These are phyloP conservation scores for Polypedilum vanderplanki DNA, from an alignment of 1,140 invertebrate species.

Conservation along the genomic window DNA sequence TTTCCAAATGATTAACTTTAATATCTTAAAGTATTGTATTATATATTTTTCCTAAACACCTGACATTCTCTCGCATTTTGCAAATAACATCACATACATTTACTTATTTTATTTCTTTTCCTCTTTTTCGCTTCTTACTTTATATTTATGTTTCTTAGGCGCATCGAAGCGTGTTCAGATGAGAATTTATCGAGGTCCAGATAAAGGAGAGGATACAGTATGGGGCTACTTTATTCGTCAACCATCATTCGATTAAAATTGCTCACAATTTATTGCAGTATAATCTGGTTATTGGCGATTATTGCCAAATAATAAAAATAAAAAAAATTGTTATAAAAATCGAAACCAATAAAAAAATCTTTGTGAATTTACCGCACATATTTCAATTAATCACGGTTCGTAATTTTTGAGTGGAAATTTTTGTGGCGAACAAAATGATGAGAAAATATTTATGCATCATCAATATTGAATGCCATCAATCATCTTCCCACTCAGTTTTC, in stretches of 20 bases:
- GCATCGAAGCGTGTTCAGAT: conserved; percentile 23
- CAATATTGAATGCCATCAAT: background rate
- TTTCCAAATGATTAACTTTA: background rate
- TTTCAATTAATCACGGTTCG: background rate
- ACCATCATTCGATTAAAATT: conserved; percentile 15
- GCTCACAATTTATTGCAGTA: background rate
- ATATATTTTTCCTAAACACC: too few species aligned
- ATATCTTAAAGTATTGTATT: background rate
- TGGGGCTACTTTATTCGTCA: conserved; percentile 15
- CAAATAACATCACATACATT: background rate
- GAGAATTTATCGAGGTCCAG: conserved; percentile 2
- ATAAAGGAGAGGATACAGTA: background rate
- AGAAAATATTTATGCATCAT: background rate
- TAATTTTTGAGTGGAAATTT: background rate
- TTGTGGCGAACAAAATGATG: background rate
- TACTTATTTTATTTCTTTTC: too few species aligned
- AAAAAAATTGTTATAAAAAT: background rate
- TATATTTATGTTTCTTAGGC: background rate
- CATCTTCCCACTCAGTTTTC: background rate
- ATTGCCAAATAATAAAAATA: background rate
- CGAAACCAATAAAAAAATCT: background rate
- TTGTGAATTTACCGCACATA: background rate
- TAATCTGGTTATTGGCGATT: background rate
- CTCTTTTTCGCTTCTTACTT: background rate
- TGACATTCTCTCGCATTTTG: background rate